These are phyloP conservation scores for Gobio gobio DNA, from an alignment of 2,113 vertebrate genomes.

Conservation along the genomic window DNA sequence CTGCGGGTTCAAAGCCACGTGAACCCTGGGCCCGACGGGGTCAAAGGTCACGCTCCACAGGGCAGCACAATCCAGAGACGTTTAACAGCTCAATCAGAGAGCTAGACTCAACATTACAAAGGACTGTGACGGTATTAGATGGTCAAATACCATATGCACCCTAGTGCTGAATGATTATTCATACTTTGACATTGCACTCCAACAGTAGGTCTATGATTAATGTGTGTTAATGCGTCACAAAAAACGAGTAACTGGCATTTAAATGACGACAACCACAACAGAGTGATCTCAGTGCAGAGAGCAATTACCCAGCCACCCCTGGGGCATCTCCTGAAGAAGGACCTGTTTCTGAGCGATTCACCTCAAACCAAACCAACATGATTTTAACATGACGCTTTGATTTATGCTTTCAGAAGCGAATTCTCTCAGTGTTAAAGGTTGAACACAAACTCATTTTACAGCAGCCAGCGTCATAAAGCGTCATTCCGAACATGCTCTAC, in stretches of 20 bases:
- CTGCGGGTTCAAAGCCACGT: slow-evolving; percentile 12
- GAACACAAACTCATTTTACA: background rate
- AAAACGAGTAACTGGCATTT: slow-evolving; percentile 61
- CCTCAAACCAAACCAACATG: no score
- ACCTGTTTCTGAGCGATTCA: no score
- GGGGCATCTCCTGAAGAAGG: slow-evolving; percentile 51
- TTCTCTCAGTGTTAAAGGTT: slow-evolving; percentile 12
- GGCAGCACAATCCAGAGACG: slow-evolving; percentile 5
- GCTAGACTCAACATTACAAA: background rate
- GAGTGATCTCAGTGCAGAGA: slow-evolving; percentile 63
- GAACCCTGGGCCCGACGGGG: background rate
- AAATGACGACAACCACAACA: slow-evolving; percentile 64
- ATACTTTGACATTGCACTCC: background rate
- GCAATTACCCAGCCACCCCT: slow-evolving; percentile 76
- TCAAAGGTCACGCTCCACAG: background rate
- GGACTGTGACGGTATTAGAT: background rate
- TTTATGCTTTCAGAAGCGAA: background rate
- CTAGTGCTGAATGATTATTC: background rate
- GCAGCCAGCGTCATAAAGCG: background rate
- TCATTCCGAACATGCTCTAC: slow-evolving; percentile 41
- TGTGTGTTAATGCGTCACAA: slow-evolving; percentile 34
- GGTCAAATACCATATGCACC: background rate
- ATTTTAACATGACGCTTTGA: background rate
- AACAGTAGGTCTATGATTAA: slow-evolving; percentile 18
- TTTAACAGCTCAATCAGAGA: slow-evolving; percentile 24